Base-by-base conservation (phyloP, 2,888 invertebrate genomes). In the Axea sp. region DNA sequence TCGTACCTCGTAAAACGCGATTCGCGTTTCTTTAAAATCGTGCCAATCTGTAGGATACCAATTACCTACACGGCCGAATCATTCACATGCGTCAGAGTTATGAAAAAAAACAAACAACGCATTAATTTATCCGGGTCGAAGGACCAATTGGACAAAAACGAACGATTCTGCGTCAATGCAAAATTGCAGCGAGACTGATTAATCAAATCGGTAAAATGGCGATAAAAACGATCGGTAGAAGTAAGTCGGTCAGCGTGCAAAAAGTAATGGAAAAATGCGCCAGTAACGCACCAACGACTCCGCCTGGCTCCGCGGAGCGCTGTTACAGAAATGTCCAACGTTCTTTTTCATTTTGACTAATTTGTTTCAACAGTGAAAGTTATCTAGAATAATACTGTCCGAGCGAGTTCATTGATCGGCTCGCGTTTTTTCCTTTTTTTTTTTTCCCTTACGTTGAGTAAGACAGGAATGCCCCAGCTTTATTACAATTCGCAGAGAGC, bases 281-380 rank as follows among this genome's bases (percentile, higher is more conserved):
- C 22, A 28, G 73, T 62, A 62, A 67, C 60, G 73, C 73, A 22
- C 67, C 60, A 67, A 53, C 43, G 59, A 37, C 19, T 47, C 33
- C 17, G 53, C 31, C 35, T 45, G 19, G 19, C 19, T 3, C 17
- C 22, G 37, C 22, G 19, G 15, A 31, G 55, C 33, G 55, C 15
- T 57, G 51, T 45, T 62, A 53, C 57, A 64, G 24, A 68, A 47
- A 62, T 57, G 57, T 55, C 55, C 55, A 47, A 30, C 57, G 17
- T 60, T 67, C 47, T 60, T 64, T 75, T 68, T 41, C 51, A 49
- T 64, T 72, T 72, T 72, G 67, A 62, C 60, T 51, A 65, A 69
- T 76, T 76, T 65, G 71, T 68, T 75, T 69, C 53, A 71, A 30
- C 68, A 71, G 76, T 75, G 77, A 76, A 77, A 77, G 77, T 77